Base-by-base conservation (phyloP, 2,888 invertebrate genomes). In the Geophilus truncorum region DNA sequence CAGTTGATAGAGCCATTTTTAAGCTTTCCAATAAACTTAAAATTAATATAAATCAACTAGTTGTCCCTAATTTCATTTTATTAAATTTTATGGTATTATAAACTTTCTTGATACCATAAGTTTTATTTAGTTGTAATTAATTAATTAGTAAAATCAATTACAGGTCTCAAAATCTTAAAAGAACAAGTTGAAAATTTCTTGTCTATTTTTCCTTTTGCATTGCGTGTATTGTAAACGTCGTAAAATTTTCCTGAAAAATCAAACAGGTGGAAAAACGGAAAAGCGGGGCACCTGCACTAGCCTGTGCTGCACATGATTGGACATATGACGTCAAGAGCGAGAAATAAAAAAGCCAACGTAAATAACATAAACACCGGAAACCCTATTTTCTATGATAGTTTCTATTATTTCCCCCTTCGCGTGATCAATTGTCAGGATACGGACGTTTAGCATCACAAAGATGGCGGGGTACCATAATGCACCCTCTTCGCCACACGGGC, bases 221-320 rank as follows among this genome's bases (percentile, higher is more conserved):
- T 62, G 23, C 57, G 21, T 62, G 57, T 23, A n/a, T n/a, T n/a
- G n/a, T n/a, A n/a, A n/a, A n/a, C n/a, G n/a, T n/a, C n/a, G n/a
- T 10, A 18, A 62, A 62, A 21, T 21, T 62, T 23, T 62, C 57
- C 57, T 62, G 4, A 12, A 18, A 62, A 62, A 18, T 12, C 57
- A 62, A 62, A 62, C 57, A 62, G 57, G 57, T 62, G 57, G 57
- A 62, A 62, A 62, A 62, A 62, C 57, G 57, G 57, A 62, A 62
- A 23, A 62, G 57, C 57, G 57, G 21, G 57, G 57, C 57, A 62
- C 57, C 57, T 62, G 57, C 57, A 23, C 57, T 62, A 62, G 57
- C 57, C 57, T 62, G 21, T 62, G 57, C 57, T 62, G 57, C 57
- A 62, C 57, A 62, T 62, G 57, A 62, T 62, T 62, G 57, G 57